Conservation (phyloP, 1,140 invertebrate species). For the Carcinoscorpius rotundicauda region DNA sequence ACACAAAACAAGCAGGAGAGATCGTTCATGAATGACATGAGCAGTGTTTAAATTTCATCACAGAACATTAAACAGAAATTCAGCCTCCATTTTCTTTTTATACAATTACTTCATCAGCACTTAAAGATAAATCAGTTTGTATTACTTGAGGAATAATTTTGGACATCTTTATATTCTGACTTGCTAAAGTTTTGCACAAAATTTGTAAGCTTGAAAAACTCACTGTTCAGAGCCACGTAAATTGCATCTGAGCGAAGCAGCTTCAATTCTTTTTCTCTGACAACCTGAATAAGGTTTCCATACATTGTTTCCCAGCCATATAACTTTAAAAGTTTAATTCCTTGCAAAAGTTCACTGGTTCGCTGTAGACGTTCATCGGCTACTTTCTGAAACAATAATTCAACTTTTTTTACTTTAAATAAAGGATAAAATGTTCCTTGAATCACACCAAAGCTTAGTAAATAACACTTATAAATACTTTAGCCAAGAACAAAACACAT, state of each 20-base stretch:
- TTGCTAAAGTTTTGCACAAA: no score
- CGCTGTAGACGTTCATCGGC: constrained; percentile 60
- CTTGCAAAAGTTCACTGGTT: constrained; percentile 64
- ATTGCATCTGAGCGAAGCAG: constrained; percentile 44
- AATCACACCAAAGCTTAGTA: background rate
- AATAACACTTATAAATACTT: background rate
- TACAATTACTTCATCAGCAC: no score
- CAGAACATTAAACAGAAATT: no score
- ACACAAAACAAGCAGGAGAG: no score
- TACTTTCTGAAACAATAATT: constrained; percentile 38
- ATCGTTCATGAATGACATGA: no score
- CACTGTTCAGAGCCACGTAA: constrained; percentile 26
- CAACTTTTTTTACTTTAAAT: no score
- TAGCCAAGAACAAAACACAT: background rate
- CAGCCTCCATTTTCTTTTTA: no score
- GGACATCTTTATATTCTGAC: no score
- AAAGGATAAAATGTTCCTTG: constrained; percentile 1
- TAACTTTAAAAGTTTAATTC: constrained; percentile 66
- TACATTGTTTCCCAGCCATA: constrained; percentile 69
- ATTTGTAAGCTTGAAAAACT: constrained; percentile 11
- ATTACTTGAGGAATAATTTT: no score
- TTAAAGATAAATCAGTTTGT: no score
- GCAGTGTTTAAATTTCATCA: no score
- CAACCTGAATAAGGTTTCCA: constrained; percentile 46
- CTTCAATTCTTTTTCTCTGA: constrained; percentile 55